Evolutionary conservation across 2,797 vertebrate species (phyloP), one percentile per base, ranked within the genome.

Genomic region (Dicrostonyx torquatus): DNA sequence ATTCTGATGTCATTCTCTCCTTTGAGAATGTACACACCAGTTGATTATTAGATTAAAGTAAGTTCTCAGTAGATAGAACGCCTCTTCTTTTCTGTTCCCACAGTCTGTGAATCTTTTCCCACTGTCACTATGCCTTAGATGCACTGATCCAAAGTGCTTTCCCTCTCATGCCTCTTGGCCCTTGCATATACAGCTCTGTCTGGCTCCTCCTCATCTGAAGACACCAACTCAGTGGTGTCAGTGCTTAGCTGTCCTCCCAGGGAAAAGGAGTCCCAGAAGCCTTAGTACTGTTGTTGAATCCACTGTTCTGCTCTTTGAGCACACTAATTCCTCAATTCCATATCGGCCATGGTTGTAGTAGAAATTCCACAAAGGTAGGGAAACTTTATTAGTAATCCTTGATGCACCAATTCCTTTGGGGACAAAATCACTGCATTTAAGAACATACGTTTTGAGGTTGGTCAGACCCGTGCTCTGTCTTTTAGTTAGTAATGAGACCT

Each of bases 1-100:
- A 94, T 91, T 80, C 58, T 83, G 43, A 73, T 80, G 18, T 76
- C 45, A 91, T 93, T 95, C 11, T 95, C 43, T 82, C 91, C 55
- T 64, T 87, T 87, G 89, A 82, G 89, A 94, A 4, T 43, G 17
- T 78, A 45, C 4, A 58, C 29, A 29, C 22, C 22, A 34, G 13
- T 22, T 50, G 50, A 86, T 75, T 40, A 79, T 10, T 18, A 87
- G 72, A 64, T 31, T 31, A 84, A 83, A 80, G 13, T 14, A 70
- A 85, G 13, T 50, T 96, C 53, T 89, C 40, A 45, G 70, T n/a
- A 79, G 37, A 78, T 18, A 66, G 3, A 78, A 70, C 66, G 24
- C 1, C 58, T 29, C 43, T 58, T 66, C 50, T 86, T 79, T 79
- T 76, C 40, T 75, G 45, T 31, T 66, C 53, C 1, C 6, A 37